These are phyloP conservation scores for Narcine bancroftii DNA, from an alignment of 2,113 vertebrate genomes.

Conservation along the genomic window DNA sequence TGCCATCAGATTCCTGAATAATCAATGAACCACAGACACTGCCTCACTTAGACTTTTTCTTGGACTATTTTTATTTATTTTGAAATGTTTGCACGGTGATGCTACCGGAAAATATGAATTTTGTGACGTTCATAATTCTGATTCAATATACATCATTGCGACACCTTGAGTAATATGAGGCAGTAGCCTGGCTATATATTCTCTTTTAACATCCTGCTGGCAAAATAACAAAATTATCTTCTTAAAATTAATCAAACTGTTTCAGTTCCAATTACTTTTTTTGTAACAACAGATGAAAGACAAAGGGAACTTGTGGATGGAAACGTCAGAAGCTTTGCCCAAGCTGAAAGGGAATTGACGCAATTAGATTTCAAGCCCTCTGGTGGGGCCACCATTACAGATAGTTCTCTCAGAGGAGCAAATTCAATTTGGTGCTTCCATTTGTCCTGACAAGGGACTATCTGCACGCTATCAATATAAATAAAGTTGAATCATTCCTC, in stretches of 20 bases:
- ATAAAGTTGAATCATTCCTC: not conserved
- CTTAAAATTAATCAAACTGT: not conserved
- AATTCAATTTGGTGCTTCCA: slow-evolving; percentile 13
- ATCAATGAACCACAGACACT: no score
- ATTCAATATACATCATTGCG: not conserved
- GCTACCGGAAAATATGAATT: no score
- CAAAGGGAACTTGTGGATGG: not conserved
- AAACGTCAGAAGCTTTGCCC: not conserved
- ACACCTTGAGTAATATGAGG: not conserved
- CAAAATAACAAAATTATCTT: not conserved
- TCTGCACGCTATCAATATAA: not conserved
- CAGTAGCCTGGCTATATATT: not conserved
- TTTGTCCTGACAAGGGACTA: not conserved
- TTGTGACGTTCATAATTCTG: no score
- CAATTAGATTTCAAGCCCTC: not conserved
- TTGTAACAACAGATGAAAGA: not conserved
- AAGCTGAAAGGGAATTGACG: not conserved
- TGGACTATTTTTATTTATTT: no score
- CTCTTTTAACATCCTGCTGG: not conserved
- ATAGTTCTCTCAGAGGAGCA: not conserved
- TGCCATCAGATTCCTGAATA: no score
- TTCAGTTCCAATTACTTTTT: not conserved
- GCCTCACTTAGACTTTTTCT: no score
- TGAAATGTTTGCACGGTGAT: no score
- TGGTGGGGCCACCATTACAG: not conserved